These are phyloP conservation scores for Harpegnathos saltator DNA, from an alignment of 1,140 invertebrate species.

Conservation along the genomic window DNA sequence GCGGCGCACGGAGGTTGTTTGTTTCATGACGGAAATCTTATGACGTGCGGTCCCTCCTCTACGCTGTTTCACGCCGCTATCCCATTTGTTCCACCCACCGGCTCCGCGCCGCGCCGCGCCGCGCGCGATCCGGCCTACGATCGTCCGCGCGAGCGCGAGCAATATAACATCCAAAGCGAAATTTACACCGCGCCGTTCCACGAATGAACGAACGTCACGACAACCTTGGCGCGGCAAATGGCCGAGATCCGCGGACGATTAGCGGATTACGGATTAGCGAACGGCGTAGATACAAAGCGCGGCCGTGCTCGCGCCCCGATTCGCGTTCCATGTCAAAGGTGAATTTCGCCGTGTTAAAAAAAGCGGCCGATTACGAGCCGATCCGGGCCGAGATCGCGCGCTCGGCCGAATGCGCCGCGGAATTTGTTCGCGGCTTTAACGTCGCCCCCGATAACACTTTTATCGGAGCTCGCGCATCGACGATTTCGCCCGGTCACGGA, in stretches of 20 bases:
- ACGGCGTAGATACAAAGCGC: slow-evolving; percentile 16
- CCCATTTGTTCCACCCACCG: slow-evolving; percentile 74
- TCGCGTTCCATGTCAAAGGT: slow-evolving; percentile 25
- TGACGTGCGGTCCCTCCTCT: slow-evolving; percentile 70
- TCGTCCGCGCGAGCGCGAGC: slow-evolving; percentile 53
- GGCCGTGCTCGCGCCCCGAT: slow-evolving; percentile 3
- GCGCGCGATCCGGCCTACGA: slow-evolving; percentile 49
- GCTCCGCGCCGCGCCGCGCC: too few relatives aligned
- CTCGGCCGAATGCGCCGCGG: neutral
- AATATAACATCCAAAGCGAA: slow-evolving; percentile 66
- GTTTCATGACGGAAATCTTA: slow-evolving; percentile 75
- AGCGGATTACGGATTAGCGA: slow-evolving; percentile 55
- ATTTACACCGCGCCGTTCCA: slow-evolving; percentile 63
- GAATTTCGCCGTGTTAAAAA: slow-evolving; percentile 22
- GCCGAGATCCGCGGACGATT: slow-evolving; percentile 64
- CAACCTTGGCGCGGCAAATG: slow-evolving; percentile 12
- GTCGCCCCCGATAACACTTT: slow-evolving; percentile 10
- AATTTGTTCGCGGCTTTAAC: slow-evolving; percentile 31
- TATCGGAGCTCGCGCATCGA: neutral
- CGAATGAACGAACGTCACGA: slow-evolving; percentile 71
- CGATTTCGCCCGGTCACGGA: neutral
- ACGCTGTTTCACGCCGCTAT: slow-evolving; percentile 69
- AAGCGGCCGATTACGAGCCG: neutral
- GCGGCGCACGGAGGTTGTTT: slow-evolving; percentile 66
- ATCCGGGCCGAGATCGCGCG: neutral